These are phyloP conservation scores for Acestrorhynchus altus DNA, from an alignment of 2,797 vertebrate species.

Conservation along the genomic window DNA sequence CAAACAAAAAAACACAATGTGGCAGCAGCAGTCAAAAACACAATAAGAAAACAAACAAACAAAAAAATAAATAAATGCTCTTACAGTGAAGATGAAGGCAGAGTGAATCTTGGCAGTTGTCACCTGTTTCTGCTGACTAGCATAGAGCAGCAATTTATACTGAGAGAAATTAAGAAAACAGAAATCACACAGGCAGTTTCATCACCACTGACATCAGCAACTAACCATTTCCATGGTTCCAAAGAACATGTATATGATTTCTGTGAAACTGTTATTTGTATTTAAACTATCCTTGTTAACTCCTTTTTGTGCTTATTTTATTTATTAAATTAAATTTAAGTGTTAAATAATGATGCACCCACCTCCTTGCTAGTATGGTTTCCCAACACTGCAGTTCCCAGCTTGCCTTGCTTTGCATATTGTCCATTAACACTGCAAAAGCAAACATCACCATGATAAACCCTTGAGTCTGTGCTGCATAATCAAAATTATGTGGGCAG, in stretches of 20 bases:
- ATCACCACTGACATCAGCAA: too few relatives aligned
- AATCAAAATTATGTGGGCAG: too few relatives aligned
- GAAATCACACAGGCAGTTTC: background rate
- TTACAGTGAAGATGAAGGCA: conserved; percentile 88
- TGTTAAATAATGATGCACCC: conserved; percentile 49
- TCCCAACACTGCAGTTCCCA: conserved; percentile 92
- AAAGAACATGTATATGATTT: too few relatives aligned
- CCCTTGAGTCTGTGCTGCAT: too few relatives aligned
- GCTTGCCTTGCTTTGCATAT: conserved; percentile 93
- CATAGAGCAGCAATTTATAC: conserved; percentile 94
- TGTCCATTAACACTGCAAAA: conserved; percentile 87
- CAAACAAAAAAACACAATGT: too few relatives aligned
- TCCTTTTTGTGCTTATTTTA: too few relatives aligned
- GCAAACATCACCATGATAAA: background rate
- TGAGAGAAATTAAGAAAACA: conserved; percentile 69
- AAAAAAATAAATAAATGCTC: conserved; percentile 41
- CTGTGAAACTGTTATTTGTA: too few relatives aligned
- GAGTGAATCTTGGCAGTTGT: conserved; percentile 85
- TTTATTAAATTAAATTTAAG: background rate
- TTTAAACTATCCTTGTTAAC: too few relatives aligned
- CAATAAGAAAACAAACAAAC: background rate
- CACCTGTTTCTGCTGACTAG: conserved; percentile 92
- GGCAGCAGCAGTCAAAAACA: too few relatives aligned
- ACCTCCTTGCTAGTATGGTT: conserved; percentile 89
- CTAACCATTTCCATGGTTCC: too few relatives aligned